Conservation (phyloP, 2,888 invertebrate species). For the Lutraria lutraria region DNA sequence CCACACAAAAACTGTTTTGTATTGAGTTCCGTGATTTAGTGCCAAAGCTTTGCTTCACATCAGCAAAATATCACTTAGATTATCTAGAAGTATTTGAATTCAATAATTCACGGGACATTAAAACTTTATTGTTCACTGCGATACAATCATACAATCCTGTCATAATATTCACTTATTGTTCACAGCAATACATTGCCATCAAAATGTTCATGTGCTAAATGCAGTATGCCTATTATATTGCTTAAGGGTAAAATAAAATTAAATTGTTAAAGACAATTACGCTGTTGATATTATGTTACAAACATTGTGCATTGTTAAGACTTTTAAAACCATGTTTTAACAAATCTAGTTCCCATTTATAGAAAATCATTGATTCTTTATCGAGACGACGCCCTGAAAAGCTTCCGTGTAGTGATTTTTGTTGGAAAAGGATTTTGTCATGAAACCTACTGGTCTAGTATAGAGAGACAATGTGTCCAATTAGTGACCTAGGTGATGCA, state of each 20-base stretch:
- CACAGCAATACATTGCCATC: not conserved
- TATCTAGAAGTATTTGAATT: not conserved
- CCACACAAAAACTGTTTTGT: not conserved
- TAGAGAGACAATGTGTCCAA: not conserved
- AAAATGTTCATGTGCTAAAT: not conserved
- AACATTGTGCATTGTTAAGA: not conserved
- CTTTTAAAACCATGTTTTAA: not conserved
- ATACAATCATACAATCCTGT: not conserved
- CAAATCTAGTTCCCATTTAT: not conserved
- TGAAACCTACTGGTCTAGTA: not conserved
- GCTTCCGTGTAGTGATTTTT: not conserved
- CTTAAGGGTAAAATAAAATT: no score
- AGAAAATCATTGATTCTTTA: not conserved
- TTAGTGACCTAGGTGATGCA: no score
- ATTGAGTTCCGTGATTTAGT: not conserved
- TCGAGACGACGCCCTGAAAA: not conserved
- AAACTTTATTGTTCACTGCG: not conserved
- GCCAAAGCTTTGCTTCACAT: not conserved
- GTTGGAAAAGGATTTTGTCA: not conserved
- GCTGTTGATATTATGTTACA: no score
- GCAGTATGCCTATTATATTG: no score
- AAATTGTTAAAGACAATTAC: no score
- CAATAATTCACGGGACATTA: not conserved
- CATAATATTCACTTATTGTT: not conserved
- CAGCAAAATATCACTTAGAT: not conserved